Percentiles rank a stretch among this genome's conserved stretches.
These are phyloP conservation scores for Bombus ignitus DNA, from an alignment of 1,140 invertebrate genomes.

Conservation along the genomic window DNA sequence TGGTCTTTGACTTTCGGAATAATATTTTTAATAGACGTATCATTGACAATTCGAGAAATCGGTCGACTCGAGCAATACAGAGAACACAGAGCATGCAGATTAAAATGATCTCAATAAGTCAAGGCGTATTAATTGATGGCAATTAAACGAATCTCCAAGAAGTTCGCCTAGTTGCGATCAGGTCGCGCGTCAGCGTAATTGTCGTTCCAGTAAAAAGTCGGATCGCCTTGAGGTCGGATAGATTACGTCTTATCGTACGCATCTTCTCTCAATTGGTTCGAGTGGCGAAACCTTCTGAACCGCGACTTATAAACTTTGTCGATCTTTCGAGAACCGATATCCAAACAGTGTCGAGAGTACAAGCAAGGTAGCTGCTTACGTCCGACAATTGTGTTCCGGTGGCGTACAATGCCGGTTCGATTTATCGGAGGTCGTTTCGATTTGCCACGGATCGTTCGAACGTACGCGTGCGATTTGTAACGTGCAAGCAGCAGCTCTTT, in stretches of 20 bases:
- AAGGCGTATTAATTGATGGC: conserved; percentile 29
- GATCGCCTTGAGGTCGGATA: not conserved
- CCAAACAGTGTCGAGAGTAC: no score
- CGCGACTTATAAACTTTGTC: not conserved
- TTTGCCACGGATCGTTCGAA: conserved; percentile 43
- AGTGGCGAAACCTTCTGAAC: not conserved
- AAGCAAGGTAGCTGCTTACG: no score
- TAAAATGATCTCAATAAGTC: conserved; percentile 4
- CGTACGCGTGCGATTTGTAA: conserved; percentile 43
- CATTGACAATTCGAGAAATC: no score
- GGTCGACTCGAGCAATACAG: not conserved
- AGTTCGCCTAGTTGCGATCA: conserved; percentile 7
- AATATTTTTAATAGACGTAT: no score
- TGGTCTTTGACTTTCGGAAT: no score
- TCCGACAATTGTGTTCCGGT: not conserved
- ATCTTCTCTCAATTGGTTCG: conserved; percentile 16
- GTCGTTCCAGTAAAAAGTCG: conserved; percentile 8
- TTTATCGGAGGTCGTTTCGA: conserved; percentile 59
- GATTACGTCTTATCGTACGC: not conserved
- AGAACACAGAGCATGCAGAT: conserved; percentile 12
- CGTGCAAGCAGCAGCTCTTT: not conserved
- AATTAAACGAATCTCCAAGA: conserved; percentile 34
- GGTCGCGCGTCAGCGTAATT: conserved; percentile 4
- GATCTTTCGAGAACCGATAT: conserved; percentile 4
- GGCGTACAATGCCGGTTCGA: not conserved